Percentiles rank a stretch among this genome's conserved stretches.
These are phyloP conservation scores for Cotesia vestalis DNA, from an alignment of 1,140 invertebrate genomes.

Conservation along the genomic window DNA sequence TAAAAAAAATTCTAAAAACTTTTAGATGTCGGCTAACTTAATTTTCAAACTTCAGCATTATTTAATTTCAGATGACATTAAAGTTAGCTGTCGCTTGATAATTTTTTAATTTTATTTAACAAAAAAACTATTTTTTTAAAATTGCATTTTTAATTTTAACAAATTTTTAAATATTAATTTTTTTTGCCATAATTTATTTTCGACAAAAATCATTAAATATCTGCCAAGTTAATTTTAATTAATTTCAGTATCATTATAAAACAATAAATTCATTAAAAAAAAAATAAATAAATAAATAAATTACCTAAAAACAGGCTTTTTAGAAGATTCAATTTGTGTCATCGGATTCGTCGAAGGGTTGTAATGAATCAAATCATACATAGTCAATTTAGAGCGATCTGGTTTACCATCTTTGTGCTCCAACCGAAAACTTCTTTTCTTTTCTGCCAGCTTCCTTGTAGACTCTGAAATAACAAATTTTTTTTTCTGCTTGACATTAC, in stretches of 20 bases:
- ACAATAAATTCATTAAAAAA: neutral
- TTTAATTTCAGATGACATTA: too few species aligned
- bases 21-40: too few species aligned
- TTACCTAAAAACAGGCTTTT: constrained; percentile 47
- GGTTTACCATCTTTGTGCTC: constrained; percentile 69
- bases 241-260: too few species aligned
- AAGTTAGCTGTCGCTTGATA: too few species aligned
- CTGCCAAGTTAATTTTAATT: too few species aligned
- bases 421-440: constrained; percentile 68
- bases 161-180: too few species aligned
- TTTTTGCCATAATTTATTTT: too few species aligned
- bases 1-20: too few species aligned
- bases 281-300: constrained; percentile 60
- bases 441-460: constrained; percentile 66
- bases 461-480: constrained; percentile 61
- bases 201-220: neutral
- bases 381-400: constrained; percentile 78
- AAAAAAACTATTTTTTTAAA: too few species aligned
- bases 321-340: constrained; percentile 51
- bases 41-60: too few species aligned
- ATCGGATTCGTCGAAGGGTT: constrained; percentile 81
- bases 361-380: constrained; percentile 91
- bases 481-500: constrained; percentile 47
- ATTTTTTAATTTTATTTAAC: too few species aligned
- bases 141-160: too few species aligned